Conservation (phyloP, 23 tunicate genomes). For the Pegea sp. region DNA sequence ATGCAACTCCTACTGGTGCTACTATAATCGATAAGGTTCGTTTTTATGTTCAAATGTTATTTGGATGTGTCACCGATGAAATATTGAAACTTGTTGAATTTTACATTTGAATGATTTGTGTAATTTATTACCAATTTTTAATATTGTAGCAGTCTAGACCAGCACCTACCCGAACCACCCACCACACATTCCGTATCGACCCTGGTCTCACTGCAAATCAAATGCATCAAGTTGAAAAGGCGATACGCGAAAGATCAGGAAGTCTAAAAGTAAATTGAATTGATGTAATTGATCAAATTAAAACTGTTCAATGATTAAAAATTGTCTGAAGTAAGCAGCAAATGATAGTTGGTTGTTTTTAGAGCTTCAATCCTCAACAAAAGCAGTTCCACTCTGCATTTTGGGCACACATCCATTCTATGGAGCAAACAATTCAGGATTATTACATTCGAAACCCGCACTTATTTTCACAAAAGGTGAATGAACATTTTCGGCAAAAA, state of each 20-base stretch:
- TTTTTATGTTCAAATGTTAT: no score
- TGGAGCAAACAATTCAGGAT: conserved; percentile 58
- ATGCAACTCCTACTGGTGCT: no score
- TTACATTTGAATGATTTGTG: no score
- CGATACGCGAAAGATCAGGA: background rate
- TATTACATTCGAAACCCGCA: conserved; percentile 73
- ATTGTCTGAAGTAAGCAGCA: background rate
- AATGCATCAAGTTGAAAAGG: background rate
- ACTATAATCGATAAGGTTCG: no score
- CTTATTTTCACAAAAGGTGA: conserved; percentile 57
- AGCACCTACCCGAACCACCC: no score
- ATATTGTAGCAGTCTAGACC: no score
- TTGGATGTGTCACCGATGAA: no score
- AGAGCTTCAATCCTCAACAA: conserved; percentile 7
- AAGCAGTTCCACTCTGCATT: conserved; percentile 62
- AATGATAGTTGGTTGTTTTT: no score
- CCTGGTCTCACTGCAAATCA: background rate
- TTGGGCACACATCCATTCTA: conserved; percentile 56
- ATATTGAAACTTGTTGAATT: no score
- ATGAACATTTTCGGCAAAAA: no score
- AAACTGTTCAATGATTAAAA: background rate
- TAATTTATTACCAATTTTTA: no score
- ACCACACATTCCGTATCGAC: background rate
- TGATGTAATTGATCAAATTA: no score
- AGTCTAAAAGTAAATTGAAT: background rate